Conservation (phyloP, 2,888 invertebrate genomes). For the Lamellibrachia columna region DNA sequence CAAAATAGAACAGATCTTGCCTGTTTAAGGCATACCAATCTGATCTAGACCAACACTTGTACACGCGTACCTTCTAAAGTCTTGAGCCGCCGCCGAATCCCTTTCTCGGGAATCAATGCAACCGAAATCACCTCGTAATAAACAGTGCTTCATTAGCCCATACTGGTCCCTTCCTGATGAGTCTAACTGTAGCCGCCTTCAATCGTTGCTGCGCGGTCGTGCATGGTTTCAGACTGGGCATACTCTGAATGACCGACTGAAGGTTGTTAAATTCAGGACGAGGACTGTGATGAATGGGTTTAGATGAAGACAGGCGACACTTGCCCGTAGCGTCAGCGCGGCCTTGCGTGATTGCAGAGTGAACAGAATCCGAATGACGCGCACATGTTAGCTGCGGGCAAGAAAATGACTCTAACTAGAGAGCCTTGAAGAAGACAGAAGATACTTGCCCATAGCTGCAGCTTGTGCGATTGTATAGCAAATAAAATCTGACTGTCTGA, state of each 20-base stretch:
- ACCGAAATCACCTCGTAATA: too few species aligned
- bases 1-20: too few species aligned
- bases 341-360: background rate
- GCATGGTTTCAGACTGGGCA: background rate
- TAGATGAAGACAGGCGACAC: background rate
- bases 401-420: background rate
- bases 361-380: background rate
- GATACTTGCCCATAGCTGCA: background rate
- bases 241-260: background rate
- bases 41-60: too few species aligned
- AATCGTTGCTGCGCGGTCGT: too few species aligned
- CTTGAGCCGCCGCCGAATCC: too few species aligned
- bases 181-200: too few species aligned
- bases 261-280: background rate
- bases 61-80: too few species aligned
- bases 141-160: too few species aligned
- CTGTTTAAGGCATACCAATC: too few species aligned
- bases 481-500: background rate
- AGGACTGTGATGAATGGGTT: background rate
- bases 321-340: background rate
- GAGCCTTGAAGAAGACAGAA: background rate
- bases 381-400: background rate
- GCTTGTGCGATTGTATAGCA: background rate
- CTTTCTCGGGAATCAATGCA: too few species aligned
- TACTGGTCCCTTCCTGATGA: too few species aligned